Percentiles rank a stretch among this genome's conserved stretches.
Conservation (phyloP, 2,888 invertebrate species). For the Microctonus aethiopoides region DNA sequence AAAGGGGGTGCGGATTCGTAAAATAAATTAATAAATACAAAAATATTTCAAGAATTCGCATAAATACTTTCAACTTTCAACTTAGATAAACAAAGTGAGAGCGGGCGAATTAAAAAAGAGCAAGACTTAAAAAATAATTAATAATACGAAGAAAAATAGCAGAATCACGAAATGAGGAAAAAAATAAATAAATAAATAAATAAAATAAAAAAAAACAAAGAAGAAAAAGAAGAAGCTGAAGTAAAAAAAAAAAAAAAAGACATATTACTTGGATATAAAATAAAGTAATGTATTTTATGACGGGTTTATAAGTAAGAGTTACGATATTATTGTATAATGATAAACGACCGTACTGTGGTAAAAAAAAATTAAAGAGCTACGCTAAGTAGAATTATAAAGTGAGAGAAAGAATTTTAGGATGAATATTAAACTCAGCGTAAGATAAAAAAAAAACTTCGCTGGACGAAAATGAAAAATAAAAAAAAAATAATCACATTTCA, state of each 20-base stretch:
- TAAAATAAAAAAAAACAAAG: slow-evolving; percentile 22
- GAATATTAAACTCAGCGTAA: slow-evolving; percentile 27
- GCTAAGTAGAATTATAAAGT: slow-evolving; percentile 42
- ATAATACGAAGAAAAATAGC: slow-evolving; percentile 3
- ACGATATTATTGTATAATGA: slow-evolving; percentile 50
- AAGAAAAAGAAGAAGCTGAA: slow-evolving; percentile 9
- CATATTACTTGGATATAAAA: slow-evolving; percentile 50
- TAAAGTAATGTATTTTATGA: slow-evolving; percentile 65
- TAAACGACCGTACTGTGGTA: slow-evolving; percentile 47
- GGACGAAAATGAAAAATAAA: slow-evolving; percentile 28
- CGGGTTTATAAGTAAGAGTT: slow-evolving; percentile 62
- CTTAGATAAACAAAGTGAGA: slow-evolving; percentile 22
- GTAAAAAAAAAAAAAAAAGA: slow-evolving; percentile 40
- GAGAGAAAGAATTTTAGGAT: slow-evolving; percentile 25
- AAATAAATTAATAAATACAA: neutral
- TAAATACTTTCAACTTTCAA: neutral
- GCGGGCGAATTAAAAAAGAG: slow-evolving; percentile 16
- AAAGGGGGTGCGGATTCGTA: slow-evolving; percentile 25
- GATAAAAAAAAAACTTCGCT: slow-evolving; percentile 28
- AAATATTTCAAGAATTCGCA: neutral
- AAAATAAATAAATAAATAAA: slow-evolving; percentile 20
- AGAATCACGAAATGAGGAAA: slow-evolving; percentile 9
- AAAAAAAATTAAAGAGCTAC: slow-evolving; percentile 40
- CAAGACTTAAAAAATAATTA: slow-evolving; percentile 19
- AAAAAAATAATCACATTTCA: slow-evolving; percentile 13